Conservation (phyloP, 2,888 invertebrate species). For the Ligdia adustata region DNA sequence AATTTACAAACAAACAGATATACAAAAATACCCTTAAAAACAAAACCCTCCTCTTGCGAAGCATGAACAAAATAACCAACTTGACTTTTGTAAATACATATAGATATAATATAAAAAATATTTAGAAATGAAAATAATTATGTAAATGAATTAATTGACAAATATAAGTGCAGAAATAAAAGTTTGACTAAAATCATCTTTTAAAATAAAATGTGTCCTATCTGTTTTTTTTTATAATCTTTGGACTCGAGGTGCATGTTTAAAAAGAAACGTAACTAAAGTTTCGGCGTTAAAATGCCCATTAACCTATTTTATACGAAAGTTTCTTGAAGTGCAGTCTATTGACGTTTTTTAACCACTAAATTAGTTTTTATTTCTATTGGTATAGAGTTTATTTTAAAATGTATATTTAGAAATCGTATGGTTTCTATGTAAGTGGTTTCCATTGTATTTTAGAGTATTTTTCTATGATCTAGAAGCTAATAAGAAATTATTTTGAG, state of each 20-base stretch:
- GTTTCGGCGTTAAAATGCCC: slow-evolving; percentile 77
- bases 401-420: neutral
- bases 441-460: slow-evolving; percentile 45
- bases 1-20: too few relatives aligned
- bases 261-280: slow-evolving; percentile 67
- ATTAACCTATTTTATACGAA: slow-evolving; percentile 81
- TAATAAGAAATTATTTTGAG: slow-evolving; percentile 42
- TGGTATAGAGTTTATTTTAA: slow-evolving; percentile 3
- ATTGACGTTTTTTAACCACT: slow-evolving; percentile 10
- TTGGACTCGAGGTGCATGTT: slow-evolving; percentile 62
- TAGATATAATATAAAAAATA: too few relatives aligned
- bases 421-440: slow-evolving; percentile 51
- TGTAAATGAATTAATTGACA: too few relatives aligned
- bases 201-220: neutral
- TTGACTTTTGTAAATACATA: too few relatives aligned
- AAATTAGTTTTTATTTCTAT: neutral
- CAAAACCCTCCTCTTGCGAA: too few relatives aligned
- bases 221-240: slow-evolving; percentile 45
- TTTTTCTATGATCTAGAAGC: slow-evolving; percentile 43
- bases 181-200: too few relatives aligned
- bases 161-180: too few relatives aligned
- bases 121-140: too few relatives aligned
- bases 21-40: too few relatives aligned
- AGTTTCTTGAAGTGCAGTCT: slow-evolving; percentile 57
- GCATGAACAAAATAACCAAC: too few relatives aligned